These are phyloP conservation scores for Struthidea cinerea DNA, from an alignment of 2,113 vertebrate genomes.

Conservation along the genomic window DNA sequence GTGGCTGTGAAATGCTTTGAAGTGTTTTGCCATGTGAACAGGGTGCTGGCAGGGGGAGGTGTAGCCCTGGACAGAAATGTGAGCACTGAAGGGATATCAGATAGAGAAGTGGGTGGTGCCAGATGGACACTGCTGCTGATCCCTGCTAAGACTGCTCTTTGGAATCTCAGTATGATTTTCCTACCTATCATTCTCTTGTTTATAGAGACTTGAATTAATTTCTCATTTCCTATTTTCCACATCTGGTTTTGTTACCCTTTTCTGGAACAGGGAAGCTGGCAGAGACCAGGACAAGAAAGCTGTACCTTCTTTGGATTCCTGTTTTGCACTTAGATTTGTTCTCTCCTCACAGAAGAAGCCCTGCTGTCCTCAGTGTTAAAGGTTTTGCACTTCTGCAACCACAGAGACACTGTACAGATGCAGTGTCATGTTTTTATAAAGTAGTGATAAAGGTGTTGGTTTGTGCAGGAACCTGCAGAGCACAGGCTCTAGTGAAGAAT, in stretches of 20 bases:
- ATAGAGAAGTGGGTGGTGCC: not conserved
- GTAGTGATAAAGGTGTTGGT: not conserved
- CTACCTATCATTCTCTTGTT: not conserved
- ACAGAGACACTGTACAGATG: not conserved
- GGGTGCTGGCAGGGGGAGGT: not conserved
- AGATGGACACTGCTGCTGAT: not conserved
- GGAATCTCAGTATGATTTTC: not conserved
- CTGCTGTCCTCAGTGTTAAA: not conserved
- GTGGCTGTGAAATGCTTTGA: not conserved
- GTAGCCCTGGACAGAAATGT: not conserved
- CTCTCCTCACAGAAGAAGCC: not conserved
- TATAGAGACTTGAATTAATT: not conserved
- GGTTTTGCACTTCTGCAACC: not conserved
- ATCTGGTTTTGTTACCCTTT: not conserved
- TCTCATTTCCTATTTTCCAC: not conserved
- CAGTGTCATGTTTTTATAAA: not conserved
- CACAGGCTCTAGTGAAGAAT: not conserved
- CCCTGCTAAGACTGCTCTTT: not conserved
- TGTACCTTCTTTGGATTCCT: not conserved
- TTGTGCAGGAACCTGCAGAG: not conserved
- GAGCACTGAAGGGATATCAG: not conserved
- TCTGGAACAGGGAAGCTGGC: not conserved
- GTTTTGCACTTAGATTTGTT: not conserved
- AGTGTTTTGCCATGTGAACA: not conserved
- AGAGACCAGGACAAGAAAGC: not conserved